Base-by-base conservation (phyloP, 2,888 invertebrate species). In the Entomobrya proxima region DNA sequence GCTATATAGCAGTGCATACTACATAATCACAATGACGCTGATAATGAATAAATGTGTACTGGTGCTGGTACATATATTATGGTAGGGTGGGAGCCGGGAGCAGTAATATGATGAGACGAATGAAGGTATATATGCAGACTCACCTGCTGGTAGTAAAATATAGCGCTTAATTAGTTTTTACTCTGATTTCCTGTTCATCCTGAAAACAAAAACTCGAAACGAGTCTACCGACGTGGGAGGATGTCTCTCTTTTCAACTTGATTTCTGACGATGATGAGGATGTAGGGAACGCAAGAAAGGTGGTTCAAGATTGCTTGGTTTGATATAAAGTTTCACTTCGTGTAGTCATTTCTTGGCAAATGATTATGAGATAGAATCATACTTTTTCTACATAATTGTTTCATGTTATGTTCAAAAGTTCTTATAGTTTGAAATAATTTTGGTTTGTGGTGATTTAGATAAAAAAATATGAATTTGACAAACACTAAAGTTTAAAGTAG, bases 181-280 rank as follows among this genome's bases (percentile, higher is more conserved):
- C 55, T 74, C 61, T 82, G 75, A 82, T 82, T 82, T 82, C 82
- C 82, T 75, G 82, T 76, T 82, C 82, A 74, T 75, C 80, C 47
- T n/a, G 69, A 40, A 72, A 40, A 67, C 50, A 50, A 44, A 21
- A 40, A 40, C 18, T 24, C n/a, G 15, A 15, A 24, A 55, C 32
- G 61, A 78, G n/a, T n/a, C n/a, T n/a, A n/a, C 32, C 37, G 44
- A 82, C 82, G 82, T 82, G 82, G 82, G 82, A 82, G 82, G 82
- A 82, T 64, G 75, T 82, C 82, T 82, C 30, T 21, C 80, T 67
- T 21, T 24, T 7, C 27, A 72, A 64, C 50, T 13, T 74, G 74
- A 74, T 47, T 81, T 77, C 74, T 72, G 72, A 50, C 15, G 78
- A 52, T 44, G 40, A 4, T 75, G 40, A 52, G 44, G 37, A 72